Conservation (phyloP, 2,888 invertebrate genomes). For the Hypolimnas misippus region DNA sequence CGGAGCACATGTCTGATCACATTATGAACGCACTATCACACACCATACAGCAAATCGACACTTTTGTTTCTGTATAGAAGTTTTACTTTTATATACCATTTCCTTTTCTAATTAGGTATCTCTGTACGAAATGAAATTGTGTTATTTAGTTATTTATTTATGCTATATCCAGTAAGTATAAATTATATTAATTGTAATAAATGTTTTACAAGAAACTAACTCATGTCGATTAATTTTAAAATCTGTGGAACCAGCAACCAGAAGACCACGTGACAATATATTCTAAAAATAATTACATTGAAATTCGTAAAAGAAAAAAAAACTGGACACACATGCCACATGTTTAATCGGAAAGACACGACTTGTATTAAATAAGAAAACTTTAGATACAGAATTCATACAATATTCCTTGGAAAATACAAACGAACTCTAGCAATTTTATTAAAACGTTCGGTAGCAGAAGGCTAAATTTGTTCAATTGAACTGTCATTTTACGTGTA, state of each 20-base stretch:
- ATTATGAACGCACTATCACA: constrained; percentile 39
- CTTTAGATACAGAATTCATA: too few species aligned
- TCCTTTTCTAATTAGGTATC: background rate
- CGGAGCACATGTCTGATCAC: constrained; percentile 63
- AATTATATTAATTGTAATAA: too few species aligned
- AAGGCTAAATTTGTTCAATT: constrained; percentile 43
- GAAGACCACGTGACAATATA: background rate
- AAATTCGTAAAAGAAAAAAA: background rate
- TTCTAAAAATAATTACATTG: background rate
- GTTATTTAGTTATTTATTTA: background rate
- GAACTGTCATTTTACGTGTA: constrained; percentile 51
- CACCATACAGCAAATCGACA: constrained; percentile 18
- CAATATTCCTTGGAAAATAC: background rate
- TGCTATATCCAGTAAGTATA: constrained; percentile 13
- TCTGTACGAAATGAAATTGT: background rate
- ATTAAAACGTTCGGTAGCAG: constrained; percentile 1
- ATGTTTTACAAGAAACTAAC: too few species aligned
- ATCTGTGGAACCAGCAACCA: too few species aligned
- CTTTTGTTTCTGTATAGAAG: constrained; percentile 14
- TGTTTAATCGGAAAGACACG: background rate
- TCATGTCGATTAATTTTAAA: too few species aligned
- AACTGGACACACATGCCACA: background rate
- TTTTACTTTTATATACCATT: constrained; percentile 25
- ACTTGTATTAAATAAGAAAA: background rate
- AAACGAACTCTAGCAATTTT: background rate